Percentiles rank a stretch among this genome's conserved stretches.
phyloP scores from a whole-genome alignment of 1,140 invertebrate species.

The Aleiodes sp. region DNA sequence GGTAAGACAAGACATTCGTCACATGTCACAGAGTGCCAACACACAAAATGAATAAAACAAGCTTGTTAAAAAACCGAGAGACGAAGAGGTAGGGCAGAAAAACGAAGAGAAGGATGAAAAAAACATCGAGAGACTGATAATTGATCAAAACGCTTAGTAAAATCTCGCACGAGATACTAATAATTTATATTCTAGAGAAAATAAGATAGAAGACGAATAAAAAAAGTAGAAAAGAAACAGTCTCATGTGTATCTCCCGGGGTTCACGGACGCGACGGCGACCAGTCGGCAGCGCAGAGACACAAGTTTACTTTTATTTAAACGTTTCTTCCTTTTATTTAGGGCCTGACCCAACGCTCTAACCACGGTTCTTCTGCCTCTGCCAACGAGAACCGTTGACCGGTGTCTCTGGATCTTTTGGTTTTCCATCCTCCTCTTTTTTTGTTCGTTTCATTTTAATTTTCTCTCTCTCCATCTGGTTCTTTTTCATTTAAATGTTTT shows the following conservation, averaged over 20 bases:
- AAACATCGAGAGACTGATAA: constrained; percentile 1
- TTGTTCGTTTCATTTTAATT: background rate
- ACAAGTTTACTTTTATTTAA: constrained; percentile 67
- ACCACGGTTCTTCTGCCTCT: constrained; percentile 57
- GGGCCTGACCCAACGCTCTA: constrained; percentile 61
- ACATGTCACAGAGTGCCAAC: constrained; percentile 36
- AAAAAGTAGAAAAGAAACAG: constrained; percentile 20
- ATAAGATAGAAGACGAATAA: too few species aligned
- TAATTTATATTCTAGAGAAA: background rate
- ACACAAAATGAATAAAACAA: constrained; percentile 37
- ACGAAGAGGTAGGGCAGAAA: too few species aligned
- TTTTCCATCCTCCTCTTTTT: background rate
- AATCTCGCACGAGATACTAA: background rate
- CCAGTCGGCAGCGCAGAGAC: constrained; percentile 42
- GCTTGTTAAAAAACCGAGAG: constrained; percentile 19
- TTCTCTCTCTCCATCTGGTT: too few species aligned
- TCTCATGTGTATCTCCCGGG: constrained; percentile 14
- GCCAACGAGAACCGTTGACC: constrained; percentile 29
- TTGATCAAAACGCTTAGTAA: background rate
- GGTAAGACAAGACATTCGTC: constrained; percentile 45
- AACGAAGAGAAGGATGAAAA: constrained; percentile 17
- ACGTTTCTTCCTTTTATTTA: constrained; percentile 64
- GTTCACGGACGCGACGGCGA: constrained; percentile 29
- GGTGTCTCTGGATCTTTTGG: constrained; percentile 15
- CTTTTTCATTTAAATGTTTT: background rate